Evolutionary conservation across 2,888 invertebrate species (phyloP), one percentile per base, ranked within the genome.

Genomic region (Acleris sparsana): DNA sequence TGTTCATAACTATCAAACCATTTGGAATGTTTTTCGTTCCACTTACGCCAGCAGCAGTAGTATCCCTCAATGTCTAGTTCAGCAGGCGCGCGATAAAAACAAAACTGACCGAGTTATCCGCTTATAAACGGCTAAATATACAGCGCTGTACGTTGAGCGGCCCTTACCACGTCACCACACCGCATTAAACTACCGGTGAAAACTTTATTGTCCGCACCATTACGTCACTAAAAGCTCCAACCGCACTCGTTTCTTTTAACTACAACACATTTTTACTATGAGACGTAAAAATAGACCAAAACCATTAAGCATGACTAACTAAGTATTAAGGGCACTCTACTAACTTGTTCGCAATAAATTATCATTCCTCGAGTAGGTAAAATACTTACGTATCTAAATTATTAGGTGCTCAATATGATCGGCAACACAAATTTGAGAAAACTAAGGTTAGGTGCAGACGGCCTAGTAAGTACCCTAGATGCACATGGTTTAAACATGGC

Each of bases 11-110:
- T 57, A 61, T 5, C 33, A 25, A 25, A 46, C 16, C 13, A 20
- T 65, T 61, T 22, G 44, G 46, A 65, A 65, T 44, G 51, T 51
- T 39, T 18, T 43, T 25, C 61, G 61, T 53, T 53, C 63, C 69
- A 69, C 53, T 63, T 53, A 67, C 53, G 44, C 59, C 56, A 69
- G n/a, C 56, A 69, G n/a, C 55, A 55, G 46, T 56, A 48, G 53
- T 55, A 43, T 66, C 20, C 64, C 63, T 76, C 87, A 89, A 89
- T 90, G 90, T 90, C 90, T 90, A 89, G 89, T 89, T 89, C 88
- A 88, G 68, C 74, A 75, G 72, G 56, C 67, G 71, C 75, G 75
- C 69, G 64, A 70, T 70, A 73, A 73, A 72, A 72, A 74, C 73
- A 72, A 72, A 71, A 66, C 70, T 70, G 74, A 74, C 73, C 74